Percentiles rank a stretch among this genome's conserved stretches.
Conservation (phyloP, 2,888 invertebrate genomes). For the Eustalomyia histrio region DNA sequence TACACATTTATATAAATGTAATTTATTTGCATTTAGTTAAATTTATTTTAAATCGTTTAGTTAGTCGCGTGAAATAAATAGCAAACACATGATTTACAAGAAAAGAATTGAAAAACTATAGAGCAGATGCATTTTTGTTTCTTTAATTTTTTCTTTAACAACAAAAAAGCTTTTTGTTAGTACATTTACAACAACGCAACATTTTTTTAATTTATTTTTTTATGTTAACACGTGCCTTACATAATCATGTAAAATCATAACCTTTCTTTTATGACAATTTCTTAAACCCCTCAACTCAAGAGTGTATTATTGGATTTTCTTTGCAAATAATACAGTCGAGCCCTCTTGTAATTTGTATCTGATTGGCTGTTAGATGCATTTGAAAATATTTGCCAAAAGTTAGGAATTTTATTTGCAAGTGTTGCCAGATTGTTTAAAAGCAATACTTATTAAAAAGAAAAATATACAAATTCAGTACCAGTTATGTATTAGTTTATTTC, state of each 20-base stretch:
- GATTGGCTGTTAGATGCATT: conserved; percentile 42
- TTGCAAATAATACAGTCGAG: conserved; percentile 50
- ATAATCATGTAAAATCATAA: not conserved
- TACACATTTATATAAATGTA: not conserved
- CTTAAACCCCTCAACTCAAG: not conserved
- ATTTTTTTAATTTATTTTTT: not conserved
- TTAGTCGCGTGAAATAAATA: not conserved
- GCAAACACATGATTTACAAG: not conserved
- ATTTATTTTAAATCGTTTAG: not conserved
- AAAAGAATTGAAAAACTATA: not conserved
- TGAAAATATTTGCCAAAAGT: not conserved
- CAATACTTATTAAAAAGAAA: too few species aligned
- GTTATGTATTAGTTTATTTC: too few species aligned
- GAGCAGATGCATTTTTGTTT: not conserved
- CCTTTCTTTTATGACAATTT: not conserved
- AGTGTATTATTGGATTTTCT: not conserved
- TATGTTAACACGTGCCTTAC: not conserved
- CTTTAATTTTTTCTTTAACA: too few species aligned
- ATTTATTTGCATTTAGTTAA: conserved; percentile 1
- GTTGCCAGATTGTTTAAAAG: conserved; percentile 9
- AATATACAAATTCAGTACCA: too few species aligned
- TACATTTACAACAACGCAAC: not conserved
- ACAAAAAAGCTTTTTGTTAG: not conserved
- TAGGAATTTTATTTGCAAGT: conserved; percentile 3
- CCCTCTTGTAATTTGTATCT: conserved; percentile 17